phyloP scores from a whole-genome alignment of 1,140 invertebrate species.

The Drosophila pruinosa region DNA sequence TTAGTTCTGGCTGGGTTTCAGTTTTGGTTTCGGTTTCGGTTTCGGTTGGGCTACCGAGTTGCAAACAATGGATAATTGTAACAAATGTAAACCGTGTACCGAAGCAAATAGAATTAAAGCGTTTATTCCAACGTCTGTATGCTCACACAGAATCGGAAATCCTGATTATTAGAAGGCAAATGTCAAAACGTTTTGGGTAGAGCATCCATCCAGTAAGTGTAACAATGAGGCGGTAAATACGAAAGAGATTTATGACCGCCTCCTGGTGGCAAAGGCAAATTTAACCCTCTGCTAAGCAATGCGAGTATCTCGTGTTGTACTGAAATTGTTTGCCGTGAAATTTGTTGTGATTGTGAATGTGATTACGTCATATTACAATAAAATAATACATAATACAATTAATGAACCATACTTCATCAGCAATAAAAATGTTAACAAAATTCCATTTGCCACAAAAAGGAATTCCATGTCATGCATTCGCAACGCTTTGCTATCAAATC shows the following conservation, averaged over 20 bases:
- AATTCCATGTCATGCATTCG: slow-evolving; percentile 60
- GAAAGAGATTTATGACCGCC: slow-evolving; percentile 68
- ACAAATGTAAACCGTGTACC: slow-evolving; percentile 74
- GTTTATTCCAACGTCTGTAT: slow-evolving; percentile 49
- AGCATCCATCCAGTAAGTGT: slow-evolving; percentile 42
- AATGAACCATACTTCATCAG: slow-evolving; percentile 60
- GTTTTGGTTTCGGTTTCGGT: slow-evolving; percentile 1
- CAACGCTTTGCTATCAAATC: slow-evolving; percentile 18
- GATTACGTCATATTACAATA: slow-evolving; percentile 59
- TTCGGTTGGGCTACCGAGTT: slow-evolving; percentile 45
- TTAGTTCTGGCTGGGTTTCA: slow-evolving; percentile 38
- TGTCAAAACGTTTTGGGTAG: slow-evolving; percentile 59
- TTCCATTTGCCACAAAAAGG: slow-evolving; percentile 52
- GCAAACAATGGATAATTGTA: slow-evolving; percentile 67
- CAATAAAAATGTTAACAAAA: slow-evolving; percentile 67
- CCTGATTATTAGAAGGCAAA: slow-evolving; percentile 76
- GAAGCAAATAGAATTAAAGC: slow-evolving; percentile 68
- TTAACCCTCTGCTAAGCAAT: slow-evolving; percentile 45
- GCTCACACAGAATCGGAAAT: slow-evolving; percentile 60
- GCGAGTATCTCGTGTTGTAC: slow-evolving; percentile 54
- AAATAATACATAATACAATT: slow-evolving; percentile 36
- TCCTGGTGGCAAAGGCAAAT: slow-evolving; percentile 47
- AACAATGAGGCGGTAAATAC: slow-evolving; percentile 59
- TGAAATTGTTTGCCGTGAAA: slow-evolving; percentile 74
- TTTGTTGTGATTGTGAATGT: slow-evolving; percentile 74